Conservation (phyloP, 2,888 invertebrate species). For the Drosophila bunnanda region DNA sequence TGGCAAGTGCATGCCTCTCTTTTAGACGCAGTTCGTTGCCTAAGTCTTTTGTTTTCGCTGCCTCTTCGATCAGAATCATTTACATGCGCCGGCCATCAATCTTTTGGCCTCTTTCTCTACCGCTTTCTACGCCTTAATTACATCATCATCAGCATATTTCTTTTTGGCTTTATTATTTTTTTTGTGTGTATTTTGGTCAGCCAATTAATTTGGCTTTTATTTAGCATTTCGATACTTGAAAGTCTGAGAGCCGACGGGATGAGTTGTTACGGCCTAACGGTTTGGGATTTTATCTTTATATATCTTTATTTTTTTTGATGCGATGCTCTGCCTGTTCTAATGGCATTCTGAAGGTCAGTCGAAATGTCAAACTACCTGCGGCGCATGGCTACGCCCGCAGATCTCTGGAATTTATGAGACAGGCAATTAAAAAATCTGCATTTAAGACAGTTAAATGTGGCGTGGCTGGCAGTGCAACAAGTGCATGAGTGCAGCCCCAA, state of each 20-base stretch:
- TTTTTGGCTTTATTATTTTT: neutral
- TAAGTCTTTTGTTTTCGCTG: constrained; percentile 16
- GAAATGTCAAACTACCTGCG: constrained; percentile 64
- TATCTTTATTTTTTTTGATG: constrained; percentile 11
- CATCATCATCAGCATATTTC: constrained; percentile 72
- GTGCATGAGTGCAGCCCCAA: constrained; percentile 52
- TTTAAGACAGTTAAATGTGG: constrained; percentile 43
- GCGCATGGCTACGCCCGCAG: constrained; percentile 50
- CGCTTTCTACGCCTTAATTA: constrained; percentile 77
- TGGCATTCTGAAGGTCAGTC: constrained; percentile 66
- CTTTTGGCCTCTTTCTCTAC: constrained; percentile 33
- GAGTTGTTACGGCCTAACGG: constrained; percentile 50
- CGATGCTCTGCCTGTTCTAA: constrained; percentile 49
- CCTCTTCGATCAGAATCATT: constrained; percentile 41
- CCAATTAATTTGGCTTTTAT: constrained; percentile 52
- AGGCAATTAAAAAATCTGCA: constrained; percentile 67
- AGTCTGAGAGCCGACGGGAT: constrained; percentile 58
- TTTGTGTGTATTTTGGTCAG: constrained; percentile 7
- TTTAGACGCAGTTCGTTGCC: constrained; percentile 8
- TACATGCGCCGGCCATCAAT: constrained; percentile 67
- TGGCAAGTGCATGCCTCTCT: neutral
- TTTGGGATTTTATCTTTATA: constrained; percentile 27
- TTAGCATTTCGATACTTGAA: constrained; percentile 51
- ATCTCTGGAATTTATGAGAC: constrained; percentile 67
- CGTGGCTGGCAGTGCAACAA: constrained; percentile 51